Evolutionary conservation across 2,113 vertebrate genomes (phyloP).

Genomic region (Pogona vitticeps): DNA sequence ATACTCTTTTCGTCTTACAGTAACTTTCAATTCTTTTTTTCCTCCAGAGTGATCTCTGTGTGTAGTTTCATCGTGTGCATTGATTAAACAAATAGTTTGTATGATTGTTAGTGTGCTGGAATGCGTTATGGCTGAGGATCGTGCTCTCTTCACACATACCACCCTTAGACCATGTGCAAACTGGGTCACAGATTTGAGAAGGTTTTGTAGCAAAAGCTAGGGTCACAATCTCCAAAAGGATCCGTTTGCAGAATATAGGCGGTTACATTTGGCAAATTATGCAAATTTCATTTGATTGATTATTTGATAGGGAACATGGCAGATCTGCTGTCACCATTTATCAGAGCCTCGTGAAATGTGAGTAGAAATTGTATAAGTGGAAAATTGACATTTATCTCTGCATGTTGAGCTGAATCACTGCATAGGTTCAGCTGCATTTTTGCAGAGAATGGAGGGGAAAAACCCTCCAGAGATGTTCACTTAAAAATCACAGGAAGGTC

Average conservation of each 20-base stretch:
- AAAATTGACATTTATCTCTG: constrained; percentile 24
- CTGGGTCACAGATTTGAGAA: background rate
- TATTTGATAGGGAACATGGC: constrained; percentile 7
- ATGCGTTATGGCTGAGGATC: no score
- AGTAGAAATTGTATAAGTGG: background rate
- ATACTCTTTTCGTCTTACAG: no score
- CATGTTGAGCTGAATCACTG: background rate
- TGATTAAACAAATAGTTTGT: no score
- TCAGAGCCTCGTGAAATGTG: background rate
- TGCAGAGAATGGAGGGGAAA: no score
- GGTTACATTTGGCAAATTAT: constrained; percentile 9
- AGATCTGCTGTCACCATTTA: background rate
- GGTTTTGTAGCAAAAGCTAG: background rate
- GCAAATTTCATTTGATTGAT: constrained; percentile 18
- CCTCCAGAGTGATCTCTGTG: no score
- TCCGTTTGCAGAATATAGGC: background rate
- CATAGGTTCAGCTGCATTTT: background rate
- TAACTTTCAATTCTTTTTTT: no score
- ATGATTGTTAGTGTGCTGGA: no score
- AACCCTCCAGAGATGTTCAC: background rate
- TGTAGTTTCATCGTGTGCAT: no score
- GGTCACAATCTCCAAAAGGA: background rate
- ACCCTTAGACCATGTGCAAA: no score
- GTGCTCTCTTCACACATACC: no score
- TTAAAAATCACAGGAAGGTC: no score